Conservation (phyloP, 2,797 vertebrate genomes). For the Pelodytes ibericus region DNA sequence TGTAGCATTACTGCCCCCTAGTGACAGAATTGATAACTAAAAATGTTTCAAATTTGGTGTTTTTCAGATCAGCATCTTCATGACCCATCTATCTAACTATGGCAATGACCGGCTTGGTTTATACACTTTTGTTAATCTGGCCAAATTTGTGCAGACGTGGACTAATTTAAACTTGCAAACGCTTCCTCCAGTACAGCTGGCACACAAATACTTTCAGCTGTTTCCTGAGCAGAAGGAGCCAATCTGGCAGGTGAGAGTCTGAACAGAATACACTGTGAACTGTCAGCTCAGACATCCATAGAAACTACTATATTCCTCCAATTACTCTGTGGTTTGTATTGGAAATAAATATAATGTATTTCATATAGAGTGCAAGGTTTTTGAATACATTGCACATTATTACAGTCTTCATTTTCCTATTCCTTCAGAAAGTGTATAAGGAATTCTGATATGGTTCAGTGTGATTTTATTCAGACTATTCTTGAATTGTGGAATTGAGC, state of each 20-base stretch:
- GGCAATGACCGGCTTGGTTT: constrained; percentile 91
- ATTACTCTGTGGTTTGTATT: neutral
- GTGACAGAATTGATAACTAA: constrained; percentile 37
- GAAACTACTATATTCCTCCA: constrained; percentile 18
- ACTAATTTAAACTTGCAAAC: constrained; percentile 91
- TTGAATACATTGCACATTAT: constrained; percentile 10
- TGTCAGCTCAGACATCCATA: constrained; percentile 12
- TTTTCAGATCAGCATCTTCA: constrained; percentile 92
- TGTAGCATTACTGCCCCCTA: constrained; percentile 65
- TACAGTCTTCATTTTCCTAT: constrained; percentile 9
- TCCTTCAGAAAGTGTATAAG: neutral
- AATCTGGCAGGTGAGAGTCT: constrained; percentile 89
- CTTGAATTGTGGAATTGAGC: constrained; percentile 21
- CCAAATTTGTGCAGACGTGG: constrained; percentile 93
- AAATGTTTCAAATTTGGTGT: constrained; percentile 34
- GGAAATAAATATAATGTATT: constrained; percentile 18
- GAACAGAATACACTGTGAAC: neutral
- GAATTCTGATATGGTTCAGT: constrained; percentile 18
- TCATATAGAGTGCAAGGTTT: constrained; percentile 16
- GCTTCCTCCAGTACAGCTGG: constrained; percentile 87
- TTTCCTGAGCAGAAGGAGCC: constrained; percentile 95
- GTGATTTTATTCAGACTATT: constrained; percentile 23
- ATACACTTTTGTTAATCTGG: constrained; percentile 94
- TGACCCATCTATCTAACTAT: constrained; percentile 95
- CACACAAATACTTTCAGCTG: constrained; percentile 92